Evolutionary conservation across 2,113 vertebrate species (phyloP), one percentile per base, ranked within the genome.

Genomic region (Xiphophorus hellerii): DNA sequence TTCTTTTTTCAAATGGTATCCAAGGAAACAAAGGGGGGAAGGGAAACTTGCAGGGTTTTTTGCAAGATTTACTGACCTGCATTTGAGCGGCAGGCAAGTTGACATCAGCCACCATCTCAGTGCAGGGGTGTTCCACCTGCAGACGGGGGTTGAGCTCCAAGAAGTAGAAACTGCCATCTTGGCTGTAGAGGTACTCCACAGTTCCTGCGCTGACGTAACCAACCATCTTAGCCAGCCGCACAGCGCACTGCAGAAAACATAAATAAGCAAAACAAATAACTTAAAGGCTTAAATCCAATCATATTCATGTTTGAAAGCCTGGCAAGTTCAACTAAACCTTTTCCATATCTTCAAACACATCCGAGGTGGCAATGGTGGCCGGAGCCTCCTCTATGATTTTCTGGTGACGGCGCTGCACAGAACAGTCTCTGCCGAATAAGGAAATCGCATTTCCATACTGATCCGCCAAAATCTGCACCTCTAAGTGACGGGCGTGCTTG

Each of bases 381-480:
- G 98, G 98, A 10, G 98, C 98, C 64, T 99, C 98, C 89, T 99
- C 98, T 6, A 99, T 99, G 67, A 99, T 99, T 86, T 99, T 99
- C 93, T 99, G 98, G 90, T 99, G 98, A 14, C 98, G 93, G 27
- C 98, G 96, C 87, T 99, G 98, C 68, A 99, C 97, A 0, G 98
- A 99, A 78, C 98, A 99, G 81, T 99, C 98, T 1, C 98, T 95
- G 68, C 98, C 98, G 3, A 99, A 99, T 75, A 99, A 94, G 11
- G 98, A 99, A 90, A 99, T 99, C 75, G 98, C 98, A 1, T 96
- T 98, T 80, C 98, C 98, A 0, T 99, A 98, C 51, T 99, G 97
- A 86, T 99, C 98, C 1, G 97, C 97, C 79, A 99, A 92, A 89
- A 99, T 97, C 95, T 99, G 98, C 44, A 99, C 98, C 89, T 99